Evolutionary conservation across 2,113 vertebrate species (phyloP).

Genomic region (Myanophis thanlyinensis): DNA sequence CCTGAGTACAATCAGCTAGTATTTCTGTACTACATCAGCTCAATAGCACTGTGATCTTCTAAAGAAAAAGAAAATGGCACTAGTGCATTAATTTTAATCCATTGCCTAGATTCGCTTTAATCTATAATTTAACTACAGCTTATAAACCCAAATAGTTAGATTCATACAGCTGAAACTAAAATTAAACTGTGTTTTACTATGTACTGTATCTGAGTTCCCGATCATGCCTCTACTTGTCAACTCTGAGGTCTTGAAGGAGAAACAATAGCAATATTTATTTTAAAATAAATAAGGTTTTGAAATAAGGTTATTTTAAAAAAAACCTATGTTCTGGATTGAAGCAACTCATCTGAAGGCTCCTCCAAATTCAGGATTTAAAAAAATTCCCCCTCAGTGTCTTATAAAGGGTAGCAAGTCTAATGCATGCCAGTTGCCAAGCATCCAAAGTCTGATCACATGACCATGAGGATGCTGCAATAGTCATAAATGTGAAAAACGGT

Average conservation of each 20-base stretch:
- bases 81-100: background rate
- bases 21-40: background rate
- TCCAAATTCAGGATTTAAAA: slow-evolving; percentile 18
- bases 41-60: background rate
- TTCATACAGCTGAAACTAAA: background rate
- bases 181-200: background rate
- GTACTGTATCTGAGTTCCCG: background rate
- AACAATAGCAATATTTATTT: background rate
- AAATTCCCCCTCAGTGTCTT: background rate
- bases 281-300: too few species aligned
- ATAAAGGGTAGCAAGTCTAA: background rate
- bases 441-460: background rate
- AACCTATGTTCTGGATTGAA: background rate
- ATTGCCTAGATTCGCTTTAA: background rate
- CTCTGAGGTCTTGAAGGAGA: background rate
- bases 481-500: background rate
- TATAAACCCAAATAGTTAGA: background rate
- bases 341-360: background rate
- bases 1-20: background rate
- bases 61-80: background rate
- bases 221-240: background rate
- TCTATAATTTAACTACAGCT: background rate
- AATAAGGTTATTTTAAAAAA: too few species aligned
- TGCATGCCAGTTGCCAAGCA: background rate
- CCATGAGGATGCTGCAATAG: too few species aligned